Conservation (phyloP, 2,888 invertebrate species). For the Pachydiplax longipennis region DNA sequence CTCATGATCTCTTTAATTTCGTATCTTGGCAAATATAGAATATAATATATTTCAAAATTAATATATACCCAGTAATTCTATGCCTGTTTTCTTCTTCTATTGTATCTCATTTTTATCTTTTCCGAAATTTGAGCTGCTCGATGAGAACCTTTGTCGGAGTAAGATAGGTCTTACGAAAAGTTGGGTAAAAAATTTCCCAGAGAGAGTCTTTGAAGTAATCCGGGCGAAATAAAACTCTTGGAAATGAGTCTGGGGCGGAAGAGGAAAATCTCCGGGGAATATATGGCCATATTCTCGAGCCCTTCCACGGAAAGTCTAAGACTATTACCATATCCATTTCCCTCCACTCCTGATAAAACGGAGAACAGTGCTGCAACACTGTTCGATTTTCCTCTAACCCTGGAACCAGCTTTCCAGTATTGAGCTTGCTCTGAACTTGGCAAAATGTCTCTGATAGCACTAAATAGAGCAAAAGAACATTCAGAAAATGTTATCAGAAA, state of each 20-base stretch:
- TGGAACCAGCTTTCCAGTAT: too few relatives aligned
- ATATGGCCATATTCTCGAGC: background rate
- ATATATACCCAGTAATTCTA: too few relatives aligned
- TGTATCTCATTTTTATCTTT: background rate
- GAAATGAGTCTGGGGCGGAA: conserved; percentile 6
- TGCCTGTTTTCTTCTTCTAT: background rate
- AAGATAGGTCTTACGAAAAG: background rate
- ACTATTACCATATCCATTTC: background rate
- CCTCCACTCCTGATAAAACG: background rate
- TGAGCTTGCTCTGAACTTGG: too few relatives aligned
- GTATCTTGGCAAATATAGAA: too few relatives aligned
- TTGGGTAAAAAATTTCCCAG: background rate
- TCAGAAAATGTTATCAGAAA: too few relatives aligned
- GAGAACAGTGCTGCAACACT: too few relatives aligned
- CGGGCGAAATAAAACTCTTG: background rate
- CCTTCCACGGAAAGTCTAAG: background rate
- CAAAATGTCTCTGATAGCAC: too few relatives aligned
- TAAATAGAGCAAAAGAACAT: too few relatives aligned
- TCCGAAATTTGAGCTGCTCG: background rate
- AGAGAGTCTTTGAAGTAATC: background rate
- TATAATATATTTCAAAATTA: too few relatives aligned
- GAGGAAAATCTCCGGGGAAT: background rate
- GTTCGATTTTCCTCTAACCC: too few relatives aligned
- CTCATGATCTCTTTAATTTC: too few relatives aligned
- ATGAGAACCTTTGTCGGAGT: background rate